Conservation (phyloP, 2,797 vertebrate species). For the Limnodromus scolopaceus region DNA sequence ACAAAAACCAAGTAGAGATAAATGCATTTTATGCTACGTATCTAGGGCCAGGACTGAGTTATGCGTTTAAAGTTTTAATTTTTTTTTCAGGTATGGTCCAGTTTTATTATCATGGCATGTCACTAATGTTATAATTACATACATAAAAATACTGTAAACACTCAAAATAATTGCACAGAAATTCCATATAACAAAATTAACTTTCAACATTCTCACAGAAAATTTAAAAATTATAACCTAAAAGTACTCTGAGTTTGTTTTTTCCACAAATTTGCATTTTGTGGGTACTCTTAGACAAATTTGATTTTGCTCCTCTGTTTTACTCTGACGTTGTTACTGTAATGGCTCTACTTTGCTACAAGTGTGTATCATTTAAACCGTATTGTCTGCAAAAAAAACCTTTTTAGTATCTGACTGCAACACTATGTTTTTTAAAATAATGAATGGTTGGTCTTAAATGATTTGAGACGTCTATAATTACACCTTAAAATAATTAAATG, state of each 20-base stretch:
- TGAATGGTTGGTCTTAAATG: not conserved
- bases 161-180: not conserved
- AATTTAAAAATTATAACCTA: not conserved
- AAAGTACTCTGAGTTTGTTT: not conserved
- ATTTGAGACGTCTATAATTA: conserved; percentile 43
- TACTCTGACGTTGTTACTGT: not conserved
- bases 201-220: not conserved
- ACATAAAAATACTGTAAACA: not conserved
- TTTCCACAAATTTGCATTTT: not conserved
- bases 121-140: not conserved
- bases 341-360: not conserved
- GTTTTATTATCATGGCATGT: not conserved
- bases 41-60: not conserved
- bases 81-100: not conserved
- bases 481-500: conserved; percentile 55
- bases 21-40: not conserved
- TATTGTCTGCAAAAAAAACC: not conserved
- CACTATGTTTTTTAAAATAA: not conserved
- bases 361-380: not conserved
- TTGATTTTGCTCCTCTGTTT: not conserved
- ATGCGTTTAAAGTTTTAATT: not conserved
- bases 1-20: not conserved
- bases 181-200: not conserved
- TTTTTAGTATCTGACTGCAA: not conserved
- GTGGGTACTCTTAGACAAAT: not conserved